Percentiles rank a stretch among this genome's conserved stretches.
Conservation (phyloP, 2,797 vertebrate species). For the Aphelocoma californica region DNA sequence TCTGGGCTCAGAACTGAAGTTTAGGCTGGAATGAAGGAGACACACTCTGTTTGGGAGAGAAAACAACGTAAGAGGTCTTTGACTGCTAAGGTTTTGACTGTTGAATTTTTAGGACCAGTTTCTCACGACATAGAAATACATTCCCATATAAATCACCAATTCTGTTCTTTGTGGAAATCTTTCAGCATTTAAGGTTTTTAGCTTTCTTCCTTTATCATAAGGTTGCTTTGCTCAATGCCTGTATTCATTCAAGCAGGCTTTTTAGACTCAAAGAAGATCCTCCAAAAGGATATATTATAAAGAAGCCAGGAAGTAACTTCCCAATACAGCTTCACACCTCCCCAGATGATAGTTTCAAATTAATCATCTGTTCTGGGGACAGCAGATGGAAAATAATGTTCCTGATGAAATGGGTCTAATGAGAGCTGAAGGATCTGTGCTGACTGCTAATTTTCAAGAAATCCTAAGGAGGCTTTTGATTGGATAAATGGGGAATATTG, state of each 20-base stretch:
- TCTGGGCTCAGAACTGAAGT: neutral
- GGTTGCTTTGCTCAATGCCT: neutral
- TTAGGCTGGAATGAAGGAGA: neutral
- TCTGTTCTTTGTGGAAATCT: neutral
- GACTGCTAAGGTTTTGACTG: neutral
- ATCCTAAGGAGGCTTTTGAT: neutral
- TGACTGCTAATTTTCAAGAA: conserved; percentile 19
- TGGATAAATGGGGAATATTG: neutral
- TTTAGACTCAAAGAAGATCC: neutral
- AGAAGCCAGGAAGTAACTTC: neutral
- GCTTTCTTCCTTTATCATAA: neutral
- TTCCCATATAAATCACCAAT: neutral
- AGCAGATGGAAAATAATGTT: conserved; percentile 34
- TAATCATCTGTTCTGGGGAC: conserved; percentile 31
- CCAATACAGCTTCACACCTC: conserved; percentile 14
- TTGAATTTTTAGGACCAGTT: neutral
- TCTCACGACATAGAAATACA: neutral
- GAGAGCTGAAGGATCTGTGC: neutral
- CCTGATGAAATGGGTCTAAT: conserved; percentile 17
- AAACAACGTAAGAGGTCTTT: neutral
- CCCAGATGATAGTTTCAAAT: conserved; percentile 18
- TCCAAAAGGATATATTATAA: neutral
- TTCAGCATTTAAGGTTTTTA: neutral
- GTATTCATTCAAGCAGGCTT: neutral
- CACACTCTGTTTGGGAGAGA: neutral